Base-by-base conservation (phyloP, 30 jellyfish, hydroid and myxozoan genomes). In the Aurelia aurita complex sp. Pacific region DNA sequence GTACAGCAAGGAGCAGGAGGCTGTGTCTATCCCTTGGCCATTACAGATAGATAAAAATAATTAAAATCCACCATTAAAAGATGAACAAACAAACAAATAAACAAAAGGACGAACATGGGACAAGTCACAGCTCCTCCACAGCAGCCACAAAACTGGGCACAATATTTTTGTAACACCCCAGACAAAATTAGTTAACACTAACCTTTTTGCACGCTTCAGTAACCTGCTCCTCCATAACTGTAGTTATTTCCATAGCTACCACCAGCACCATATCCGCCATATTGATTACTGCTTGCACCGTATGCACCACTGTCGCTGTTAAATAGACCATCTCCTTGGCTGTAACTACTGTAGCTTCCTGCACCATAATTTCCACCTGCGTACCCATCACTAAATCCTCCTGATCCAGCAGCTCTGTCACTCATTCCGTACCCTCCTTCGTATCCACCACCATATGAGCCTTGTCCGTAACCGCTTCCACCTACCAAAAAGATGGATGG, bases 151-250 rank as follows among this genome's bases (percentile, higher is more conserved):
- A 46, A 46, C 15, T 0, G 57, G 8, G 57, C 15, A 46, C 57
- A 46, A 6, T 46, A 46, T 46, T 46, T 46, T 4, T 9, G 1
- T 0, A 40, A 6, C 14, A 9, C 57, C 57, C 57, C 0, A 14
- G 6, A 9, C 57, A 46, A 46, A 6, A 6, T 6, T 0, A 2
- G 33, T 61, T 7, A 63, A 63, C 2, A n/a, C 33, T 6, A 10
- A 18, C 72, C 33, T 13, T 63, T 32, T 36, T 16, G 55, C 55
- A 15, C 36, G 43, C 19, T 50, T 57, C 63, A 60, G 46, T 76
- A 60, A 63, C 76, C 76, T 32, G 76, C 76, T 29, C 87, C 87
- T 4, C 87, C 87, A 40, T 32, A 60, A 32, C 76, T 57, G 51
- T 60, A 79, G 57, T 46, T 46, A 46, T 46, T 46, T 46, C 57